Conservation (phyloP, 2,797 vertebrate genomes). For the Gephyroberyx darwinii region DNA sequence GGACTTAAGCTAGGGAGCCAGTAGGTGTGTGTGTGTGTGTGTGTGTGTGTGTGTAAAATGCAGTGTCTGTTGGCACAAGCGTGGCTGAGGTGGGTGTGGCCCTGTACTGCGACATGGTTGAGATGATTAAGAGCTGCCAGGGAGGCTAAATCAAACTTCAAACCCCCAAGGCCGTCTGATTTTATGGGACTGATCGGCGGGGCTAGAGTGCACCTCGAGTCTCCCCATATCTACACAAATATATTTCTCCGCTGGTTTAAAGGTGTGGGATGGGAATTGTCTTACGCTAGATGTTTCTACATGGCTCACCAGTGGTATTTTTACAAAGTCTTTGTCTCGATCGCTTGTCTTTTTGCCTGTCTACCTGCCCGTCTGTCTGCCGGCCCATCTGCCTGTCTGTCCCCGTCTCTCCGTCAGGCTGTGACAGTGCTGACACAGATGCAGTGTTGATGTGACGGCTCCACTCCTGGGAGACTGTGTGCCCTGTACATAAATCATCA, state of each 20-base stretch:
- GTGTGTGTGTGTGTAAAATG: conserved; percentile 39
- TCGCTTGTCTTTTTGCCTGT: conserved; percentile 17
- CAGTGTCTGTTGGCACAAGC: conserved; percentile 51
- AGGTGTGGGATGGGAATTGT: neutral
- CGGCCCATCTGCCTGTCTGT: conserved; percentile 14
- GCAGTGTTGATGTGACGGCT: conserved; percentile 53
- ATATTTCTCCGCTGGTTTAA: conserved; percentile 18
- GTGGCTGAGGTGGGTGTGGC: conserved; percentile 37
- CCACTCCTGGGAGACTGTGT: conserved; percentile 31
- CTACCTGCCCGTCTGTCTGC: conserved; percentile 15
- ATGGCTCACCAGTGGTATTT: conserved; percentile 1
- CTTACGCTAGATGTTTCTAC: conserved; percentile 11
- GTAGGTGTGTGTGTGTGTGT: conserved; percentile 49
- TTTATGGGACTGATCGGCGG: conserved; percentile 28
- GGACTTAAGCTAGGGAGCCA: conserved; percentile 33
- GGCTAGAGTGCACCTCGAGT: conserved; percentile 11
- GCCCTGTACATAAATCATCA: conserved; percentile 65
- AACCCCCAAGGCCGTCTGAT: conserved; percentile 32
- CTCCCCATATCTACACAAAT: conserved; percentile 23
- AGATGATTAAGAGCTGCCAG: conserved; percentile 40
- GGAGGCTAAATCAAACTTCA: conserved; percentile 46
- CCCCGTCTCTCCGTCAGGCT: conserved; percentile 16
- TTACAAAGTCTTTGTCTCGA: conserved; percentile 1
- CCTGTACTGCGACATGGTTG: conserved; percentile 18
- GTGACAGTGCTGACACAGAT: conserved; percentile 44